Conservation (phyloP, 2,113 vertebrate species). For the Puntigrus tetrazona region DNA sequence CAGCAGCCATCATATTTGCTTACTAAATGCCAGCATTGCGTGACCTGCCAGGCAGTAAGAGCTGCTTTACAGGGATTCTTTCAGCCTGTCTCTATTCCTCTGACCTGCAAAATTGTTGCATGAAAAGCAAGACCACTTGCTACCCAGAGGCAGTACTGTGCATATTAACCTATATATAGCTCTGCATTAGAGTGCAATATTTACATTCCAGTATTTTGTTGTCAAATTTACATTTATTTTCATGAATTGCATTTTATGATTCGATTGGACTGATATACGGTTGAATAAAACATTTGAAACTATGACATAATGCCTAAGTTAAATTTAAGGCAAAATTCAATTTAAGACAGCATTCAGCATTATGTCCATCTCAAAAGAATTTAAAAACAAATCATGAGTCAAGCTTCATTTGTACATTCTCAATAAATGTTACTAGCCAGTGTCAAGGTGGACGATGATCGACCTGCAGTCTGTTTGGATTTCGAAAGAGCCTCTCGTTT, state of each 20-base stretch:
- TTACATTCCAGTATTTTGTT: neutral
- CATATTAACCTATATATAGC: neutral
- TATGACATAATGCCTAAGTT: fast-evolving
- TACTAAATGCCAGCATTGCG: neutral
- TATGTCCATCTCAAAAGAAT: too few species aligned
- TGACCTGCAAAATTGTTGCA: neutral
- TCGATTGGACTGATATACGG: neutral
- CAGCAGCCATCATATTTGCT: neutral
- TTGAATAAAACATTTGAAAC: neutral
- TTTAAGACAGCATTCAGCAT: neutral
- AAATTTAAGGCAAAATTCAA: neutral
- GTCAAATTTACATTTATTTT: neutral
- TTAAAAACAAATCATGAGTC: too few species aligned
- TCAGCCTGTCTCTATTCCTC: too few species aligned
- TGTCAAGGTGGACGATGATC: neutral
- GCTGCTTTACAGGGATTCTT: neutral
- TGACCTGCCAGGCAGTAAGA: neutral
- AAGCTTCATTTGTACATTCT: too few species aligned
- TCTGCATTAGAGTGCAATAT: neutral
- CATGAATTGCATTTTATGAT: neutral
- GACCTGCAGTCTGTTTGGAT: neutral
- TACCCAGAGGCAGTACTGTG: neutral
- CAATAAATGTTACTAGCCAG: neutral
- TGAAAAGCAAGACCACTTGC: neutral
- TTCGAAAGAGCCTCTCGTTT: neutral